Evolutionary conservation across 1,140 invertebrate species (phyloP).

Genomic region (Drosophila simulans): DNA sequence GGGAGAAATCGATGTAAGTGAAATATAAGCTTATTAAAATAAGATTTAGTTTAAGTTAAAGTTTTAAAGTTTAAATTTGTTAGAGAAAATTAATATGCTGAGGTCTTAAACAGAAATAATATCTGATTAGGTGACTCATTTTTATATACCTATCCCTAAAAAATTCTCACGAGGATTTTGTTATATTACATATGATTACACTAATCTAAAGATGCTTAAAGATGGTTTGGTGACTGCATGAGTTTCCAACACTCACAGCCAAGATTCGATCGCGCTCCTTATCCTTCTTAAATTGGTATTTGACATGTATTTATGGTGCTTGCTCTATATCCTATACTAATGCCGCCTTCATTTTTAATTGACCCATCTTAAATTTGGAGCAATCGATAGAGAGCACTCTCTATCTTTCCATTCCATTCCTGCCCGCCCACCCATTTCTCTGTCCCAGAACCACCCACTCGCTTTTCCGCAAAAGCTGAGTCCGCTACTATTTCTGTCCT

Average conservation of each 20-base stretch:
- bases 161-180: too few relatives aligned
- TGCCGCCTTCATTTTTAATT: conserved; percentile 19
- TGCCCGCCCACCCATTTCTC: neutral
- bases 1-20: neutral
- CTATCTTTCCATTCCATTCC: neutral
- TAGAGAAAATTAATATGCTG: too few relatives aligned
- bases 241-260: too few relatives aligned
- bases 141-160: too few relatives aligned
- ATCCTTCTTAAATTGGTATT: neutral
- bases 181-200: too few relatives aligned
- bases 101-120: too few relatives aligned
- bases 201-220: too few relatives aligned
- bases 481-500: conserved; percentile 55
- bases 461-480: conserved; percentile 19
- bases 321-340: neutral
- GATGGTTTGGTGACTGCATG: too few relatives aligned
- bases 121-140: too few relatives aligned
- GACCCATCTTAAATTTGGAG: conserved; percentile 26
- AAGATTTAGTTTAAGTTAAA: neutral
- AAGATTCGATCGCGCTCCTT: neutral
- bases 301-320: neutral
- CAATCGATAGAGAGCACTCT: conserved; percentile 28
- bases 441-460: conserved; percentile 39
- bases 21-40: neutral
- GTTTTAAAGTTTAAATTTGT: too few relatives aligned